Evolutionary conservation across 2,113 vertebrate species (phyloP), one percentile per base, ranked within the genome.

Genomic region (Cricetomys ansorgei): DNA sequence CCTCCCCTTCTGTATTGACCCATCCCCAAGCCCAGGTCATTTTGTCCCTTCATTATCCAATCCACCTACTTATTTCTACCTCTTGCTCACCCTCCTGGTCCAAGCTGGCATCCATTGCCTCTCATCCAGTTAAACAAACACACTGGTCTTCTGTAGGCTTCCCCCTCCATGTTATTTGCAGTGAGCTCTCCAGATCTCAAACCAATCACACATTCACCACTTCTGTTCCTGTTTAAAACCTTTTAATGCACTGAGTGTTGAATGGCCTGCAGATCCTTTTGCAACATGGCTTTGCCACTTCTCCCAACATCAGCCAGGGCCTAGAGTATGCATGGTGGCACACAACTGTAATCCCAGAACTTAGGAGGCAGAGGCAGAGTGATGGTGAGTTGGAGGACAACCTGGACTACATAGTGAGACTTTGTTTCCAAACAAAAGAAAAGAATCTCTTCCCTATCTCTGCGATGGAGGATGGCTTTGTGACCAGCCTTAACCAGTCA

Each of bases 31-130:
- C 31, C 48, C 27, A 11, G 65, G 64, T 59, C n/a, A 43, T 87
- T 90, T 73, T 83, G 15, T 69, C 29, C 70, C 67, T 92, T 92
- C 43, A 94, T 72, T 87, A 23, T 83, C 73, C 67, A 76, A n/a
- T 57, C 29, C 43, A 40, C 53, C 23, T 21, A 25, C 34, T 92
- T 79, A 25, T 84, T 55, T 65, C 76, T 17, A 34, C 65, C 17
- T 50, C 27, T 10, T 65, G 43, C 29, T 37, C 3, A 55, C 3
- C 8, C 67, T 57, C 37, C 50, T 84, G 62, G n/a, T 96, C 87
- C 45, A 85, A 27, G 73, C 48, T 94, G 34, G 25, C 45, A n/a
- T 64, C 37, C 79, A 48, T 89, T n/a, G 34, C 45, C 62, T 95
- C 77, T 40, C 88, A 57, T 85, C n/a, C 89, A 94, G 16, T 57